Evolutionary conservation across 2,888 invertebrate species (phyloP).

Genomic region (Pheosia gnoma): DNA sequence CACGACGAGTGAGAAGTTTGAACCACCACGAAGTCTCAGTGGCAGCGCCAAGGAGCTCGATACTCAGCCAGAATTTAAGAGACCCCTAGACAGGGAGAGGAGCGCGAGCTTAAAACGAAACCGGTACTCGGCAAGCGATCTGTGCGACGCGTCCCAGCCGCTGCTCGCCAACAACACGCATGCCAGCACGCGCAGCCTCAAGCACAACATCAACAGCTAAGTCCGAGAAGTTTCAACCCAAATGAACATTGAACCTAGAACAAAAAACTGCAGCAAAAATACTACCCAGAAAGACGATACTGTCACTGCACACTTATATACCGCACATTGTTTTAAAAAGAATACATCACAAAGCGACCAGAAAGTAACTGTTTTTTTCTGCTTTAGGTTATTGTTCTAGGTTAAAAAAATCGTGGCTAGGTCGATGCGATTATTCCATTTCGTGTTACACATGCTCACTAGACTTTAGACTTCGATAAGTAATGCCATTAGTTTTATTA

Average conservation of each 20-base stretch:
- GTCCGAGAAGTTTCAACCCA: neutral
- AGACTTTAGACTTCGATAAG: slow-evolving; percentile 55
- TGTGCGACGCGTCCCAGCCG: slow-evolving; percentile 83
- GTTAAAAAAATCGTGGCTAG: slow-evolving; percentile 46
- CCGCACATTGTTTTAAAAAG: no score
- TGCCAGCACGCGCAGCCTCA: slow-evolving; percentile 87
- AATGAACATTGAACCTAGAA: no score
- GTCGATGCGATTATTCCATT: slow-evolving; percentile 58
- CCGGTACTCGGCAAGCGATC: slow-evolving; percentile 88
- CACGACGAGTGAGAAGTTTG: slow-evolving; percentile 67
- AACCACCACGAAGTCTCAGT: slow-evolving; percentile 59
- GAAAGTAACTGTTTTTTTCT: neutral
- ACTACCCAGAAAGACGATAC: neutral
- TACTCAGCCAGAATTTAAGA: slow-evolving; percentile 63
- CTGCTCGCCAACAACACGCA: slow-evolving; percentile 84
- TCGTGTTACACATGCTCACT: slow-evolving; percentile 68
- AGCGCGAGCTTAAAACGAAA: slow-evolving; percentile 72
- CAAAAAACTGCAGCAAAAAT: neutral
- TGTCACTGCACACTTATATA: neutral
- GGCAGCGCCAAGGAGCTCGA: slow-evolving; percentile 66
- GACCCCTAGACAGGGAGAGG: slow-evolving; percentile 65
- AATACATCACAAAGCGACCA: neutral
- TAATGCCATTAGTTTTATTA: slow-evolving; percentile 49
- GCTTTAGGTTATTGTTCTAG: neutral
- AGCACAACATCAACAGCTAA: slow-evolving; percentile 81